Conservation (phyloP, 2,797 vertebrate genomes). For the Artibeus lituratus region DNA sequence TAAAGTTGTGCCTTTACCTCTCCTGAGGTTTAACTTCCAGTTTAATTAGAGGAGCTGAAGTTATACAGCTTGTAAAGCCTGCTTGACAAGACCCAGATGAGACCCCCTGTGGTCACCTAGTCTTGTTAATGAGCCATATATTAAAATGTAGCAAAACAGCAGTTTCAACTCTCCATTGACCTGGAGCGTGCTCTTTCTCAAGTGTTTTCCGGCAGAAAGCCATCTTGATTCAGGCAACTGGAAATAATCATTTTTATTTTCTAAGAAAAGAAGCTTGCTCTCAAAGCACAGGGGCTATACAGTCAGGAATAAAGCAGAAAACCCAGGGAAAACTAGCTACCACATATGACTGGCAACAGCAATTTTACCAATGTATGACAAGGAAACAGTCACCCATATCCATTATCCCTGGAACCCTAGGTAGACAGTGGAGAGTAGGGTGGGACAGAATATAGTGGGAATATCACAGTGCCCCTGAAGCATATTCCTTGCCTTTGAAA, state of each 20-base stretch:
- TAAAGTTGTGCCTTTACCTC: background rate
- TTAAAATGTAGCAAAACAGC: background rate
- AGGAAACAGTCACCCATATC: background rate
- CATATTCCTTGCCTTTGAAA: background rate
- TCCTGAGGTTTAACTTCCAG: background rate
- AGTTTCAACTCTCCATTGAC: accelerated
- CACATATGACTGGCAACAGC: background rate
- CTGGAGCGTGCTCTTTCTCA: background rate
- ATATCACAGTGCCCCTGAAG: background rate
- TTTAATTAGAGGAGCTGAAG: background rate
- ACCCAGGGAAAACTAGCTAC: background rate
- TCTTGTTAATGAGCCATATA: background rate
- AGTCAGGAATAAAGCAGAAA: background rate
- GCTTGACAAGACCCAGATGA: background rate
- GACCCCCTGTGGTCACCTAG: accelerated
- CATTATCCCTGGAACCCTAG: background rate
- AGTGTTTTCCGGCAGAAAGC: background rate
- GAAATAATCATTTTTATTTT: background rate
- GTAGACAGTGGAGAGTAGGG: background rate
- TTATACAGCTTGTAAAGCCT: accelerated
- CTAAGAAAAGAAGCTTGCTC: background rate
- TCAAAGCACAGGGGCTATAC: background rate
- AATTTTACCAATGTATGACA: background rate
- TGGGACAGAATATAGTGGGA: background rate
- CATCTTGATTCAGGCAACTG: background rate